Evolutionary conservation across 2,797 vertebrate species (phyloP).

Genomic region (Lophotriccus pileatus): DNA sequence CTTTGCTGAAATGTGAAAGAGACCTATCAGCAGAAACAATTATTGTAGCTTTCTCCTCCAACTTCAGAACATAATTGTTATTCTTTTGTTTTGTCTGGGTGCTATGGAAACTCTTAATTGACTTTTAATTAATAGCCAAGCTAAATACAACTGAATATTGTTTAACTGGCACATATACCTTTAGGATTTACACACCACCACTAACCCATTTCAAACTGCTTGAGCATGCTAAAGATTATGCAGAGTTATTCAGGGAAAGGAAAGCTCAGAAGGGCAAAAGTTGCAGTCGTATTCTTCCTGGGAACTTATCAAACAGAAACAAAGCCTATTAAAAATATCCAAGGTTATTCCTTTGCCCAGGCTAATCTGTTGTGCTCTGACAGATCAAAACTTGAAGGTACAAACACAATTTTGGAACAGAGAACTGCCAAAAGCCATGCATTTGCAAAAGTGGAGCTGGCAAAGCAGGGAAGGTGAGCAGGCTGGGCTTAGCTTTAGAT

Average conservation of each 20-base stretch:
- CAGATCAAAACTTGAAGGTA: constrained; percentile 2
- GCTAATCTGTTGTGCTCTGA: not conserved
- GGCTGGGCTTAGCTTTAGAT: not conserved
- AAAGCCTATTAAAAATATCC: not conserved
- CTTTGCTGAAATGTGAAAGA: not conserved
- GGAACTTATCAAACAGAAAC: constrained; percentile 20
- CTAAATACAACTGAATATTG: not conserved
- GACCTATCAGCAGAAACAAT: constrained; percentile 22
- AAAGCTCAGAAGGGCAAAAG: not conserved
- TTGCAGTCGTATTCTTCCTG: not conserved
- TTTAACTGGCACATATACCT: not conserved
- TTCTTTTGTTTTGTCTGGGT: constrained; percentile 37
- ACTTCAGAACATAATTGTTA: constrained; percentile 31
- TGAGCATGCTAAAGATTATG: not conserved
- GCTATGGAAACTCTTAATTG: constrained; percentile 56
- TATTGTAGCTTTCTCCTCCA: not conserved
- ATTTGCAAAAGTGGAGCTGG: not conserved
- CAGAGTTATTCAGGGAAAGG: not conserved
- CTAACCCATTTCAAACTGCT: constrained; percentile 2
- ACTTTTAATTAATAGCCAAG: constrained; percentile 66
- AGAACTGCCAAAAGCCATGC: not conserved
- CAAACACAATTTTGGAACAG: not conserved
- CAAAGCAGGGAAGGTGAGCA: not conserved
- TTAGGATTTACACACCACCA: constrained; percentile 24
- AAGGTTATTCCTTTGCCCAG: not conserved